Base-by-base conservation (phyloP, 2,888 invertebrate species). In the Caenorhabditis sulstoni region DNA sequence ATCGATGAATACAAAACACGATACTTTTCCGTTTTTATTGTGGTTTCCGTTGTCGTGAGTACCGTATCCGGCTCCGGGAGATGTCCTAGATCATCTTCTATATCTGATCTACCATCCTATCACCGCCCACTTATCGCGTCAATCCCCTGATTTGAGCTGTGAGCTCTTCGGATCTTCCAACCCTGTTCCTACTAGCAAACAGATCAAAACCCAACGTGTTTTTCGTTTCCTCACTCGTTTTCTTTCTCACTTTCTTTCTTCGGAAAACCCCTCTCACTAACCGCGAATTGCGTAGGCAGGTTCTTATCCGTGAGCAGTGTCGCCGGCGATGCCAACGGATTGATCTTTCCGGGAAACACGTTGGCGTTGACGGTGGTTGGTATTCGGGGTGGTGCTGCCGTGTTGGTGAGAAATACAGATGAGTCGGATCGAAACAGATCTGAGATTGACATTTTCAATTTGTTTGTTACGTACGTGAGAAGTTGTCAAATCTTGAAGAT, bases 261-360 rank as follows among this genome's bases (percentile, higher is more conserved):
- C 37, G 11, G 37, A 14, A 41, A 11, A 41, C 41, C 14, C 11
- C 41, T 11, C 11, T 14, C 4, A 62, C 76, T 59, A 4, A 76
- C 76, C 39, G 64, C 5, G 9, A 76, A 70, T 12, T 68, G 76
- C 16, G 50, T 3, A 5, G 53, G 75, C 4, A 62, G 41, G 16
- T 50, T 64, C 29, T 73, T 64, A 55, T 62, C 75, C 22, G 77
- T 16, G 12, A 77, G 18, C 5, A 77, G 35, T 4, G 65, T 35
- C 18, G 78, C 49, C 16, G 71, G 62, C 8, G 73, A 71, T 45
- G 71, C 29, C 8, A 78, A 18, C 9, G 71, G 66, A 52, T 78
- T 78, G 67, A 78, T 61, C 44, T 78, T 78, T 12, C 58, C 47
- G 2, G 53, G 47, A 49, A 78, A 78, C 3, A 66, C 71, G 23